Percentiles rank a stretch among this genome's conserved stretches.
Conservation (phyloP, 1,140 invertebrate genomes). For the Sitophilus oryzae region DNA sequence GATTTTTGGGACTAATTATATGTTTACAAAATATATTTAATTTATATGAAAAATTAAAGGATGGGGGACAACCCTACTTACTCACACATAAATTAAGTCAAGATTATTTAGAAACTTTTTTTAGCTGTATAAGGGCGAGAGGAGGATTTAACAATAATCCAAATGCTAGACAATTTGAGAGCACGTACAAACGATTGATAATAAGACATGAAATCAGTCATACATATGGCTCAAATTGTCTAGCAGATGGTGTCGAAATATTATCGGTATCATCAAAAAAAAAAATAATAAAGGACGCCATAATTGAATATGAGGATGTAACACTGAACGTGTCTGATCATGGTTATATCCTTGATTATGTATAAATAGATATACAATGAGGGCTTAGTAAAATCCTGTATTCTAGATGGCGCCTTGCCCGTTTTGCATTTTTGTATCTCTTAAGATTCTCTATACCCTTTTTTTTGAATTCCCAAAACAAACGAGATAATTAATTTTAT, state of each 20-base stretch:
- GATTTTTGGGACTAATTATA: conserved; percentile 10
- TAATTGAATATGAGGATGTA: too few relatives aligned
- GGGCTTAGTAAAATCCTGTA: too few relatives aligned
- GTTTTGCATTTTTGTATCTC: too few relatives aligned
- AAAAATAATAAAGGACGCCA: too few relatives aligned
- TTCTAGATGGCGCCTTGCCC: too few relatives aligned
- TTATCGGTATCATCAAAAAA: neutral
- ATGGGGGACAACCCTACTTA: conserved; percentile 6
- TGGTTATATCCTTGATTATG: too few relatives aligned
- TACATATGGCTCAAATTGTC: conserved; percentile 1
- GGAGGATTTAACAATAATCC: conserved; percentile 15
- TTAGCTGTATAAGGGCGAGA: neutral
- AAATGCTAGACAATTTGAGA: conserved; percentile 7
- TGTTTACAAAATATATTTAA: conserved; percentile 4
- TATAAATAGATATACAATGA: too few relatives aligned
- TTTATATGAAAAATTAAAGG: conserved; percentile 9
- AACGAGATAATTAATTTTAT: too few relatives aligned
- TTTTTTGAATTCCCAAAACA: too few relatives aligned
- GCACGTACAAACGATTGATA: conserved; percentile 9
- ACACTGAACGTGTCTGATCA: too few relatives aligned
- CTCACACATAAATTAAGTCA: conserved; percentile 13
- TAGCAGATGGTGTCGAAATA: neutral
- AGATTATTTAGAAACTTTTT: conserved; percentile 17
- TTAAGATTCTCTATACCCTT: too few relatives aligned
- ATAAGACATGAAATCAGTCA: conserved; percentile 1